phyloP scores from a whole-genome alignment of 2,888 invertebrate species.

The Cerastoderma edule region DNA sequence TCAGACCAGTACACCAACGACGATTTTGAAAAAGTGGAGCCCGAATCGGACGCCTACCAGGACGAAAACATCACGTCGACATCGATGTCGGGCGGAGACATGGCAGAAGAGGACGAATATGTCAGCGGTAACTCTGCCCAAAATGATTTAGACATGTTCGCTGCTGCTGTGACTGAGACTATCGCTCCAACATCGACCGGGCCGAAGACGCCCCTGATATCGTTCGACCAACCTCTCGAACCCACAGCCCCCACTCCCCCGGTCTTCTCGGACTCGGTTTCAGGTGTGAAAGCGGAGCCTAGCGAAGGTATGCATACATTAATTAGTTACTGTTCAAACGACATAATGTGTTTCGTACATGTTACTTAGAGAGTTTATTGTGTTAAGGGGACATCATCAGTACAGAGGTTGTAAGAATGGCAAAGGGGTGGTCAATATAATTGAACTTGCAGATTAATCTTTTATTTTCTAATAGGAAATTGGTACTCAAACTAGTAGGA shows the following conservation, averaged over 20 bases:
- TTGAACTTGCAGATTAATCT: too few relatives aligned
- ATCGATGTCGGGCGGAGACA: constrained; percentile 69
- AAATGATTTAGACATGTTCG: constrained; percentile 15
- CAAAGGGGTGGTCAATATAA: too few relatives aligned
- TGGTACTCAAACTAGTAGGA: too few relatives aligned
- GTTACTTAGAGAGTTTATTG: too few relatives aligned
- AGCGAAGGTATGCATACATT: constrained; percentile 9
- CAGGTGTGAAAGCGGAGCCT: constrained; percentile 13
- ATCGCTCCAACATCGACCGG: neutral
- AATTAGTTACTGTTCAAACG: too few relatives aligned
- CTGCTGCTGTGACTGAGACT: neutral
- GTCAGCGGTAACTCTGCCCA: constrained; percentile 1
- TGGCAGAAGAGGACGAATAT: constrained; percentile 76
- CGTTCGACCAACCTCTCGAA: constrained; percentile 15
- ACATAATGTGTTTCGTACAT: too few relatives aligned
- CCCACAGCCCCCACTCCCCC: constrained; percentile 24
- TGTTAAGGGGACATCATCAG: too few relatives aligned
- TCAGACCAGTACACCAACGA: constrained; percentile 53
- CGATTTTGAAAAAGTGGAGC: constrained; percentile 68
- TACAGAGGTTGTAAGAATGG: too few relatives aligned
- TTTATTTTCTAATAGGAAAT: too few relatives aligned
- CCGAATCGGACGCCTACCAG: constrained; percentile 59
- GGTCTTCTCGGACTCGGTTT: neutral
- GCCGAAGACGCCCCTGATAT: constrained; percentile 9
- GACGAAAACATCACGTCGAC: constrained; percentile 75